Conservation (phyloP, 2,113 vertebrate species). For the Ciconia maguari region DNA sequence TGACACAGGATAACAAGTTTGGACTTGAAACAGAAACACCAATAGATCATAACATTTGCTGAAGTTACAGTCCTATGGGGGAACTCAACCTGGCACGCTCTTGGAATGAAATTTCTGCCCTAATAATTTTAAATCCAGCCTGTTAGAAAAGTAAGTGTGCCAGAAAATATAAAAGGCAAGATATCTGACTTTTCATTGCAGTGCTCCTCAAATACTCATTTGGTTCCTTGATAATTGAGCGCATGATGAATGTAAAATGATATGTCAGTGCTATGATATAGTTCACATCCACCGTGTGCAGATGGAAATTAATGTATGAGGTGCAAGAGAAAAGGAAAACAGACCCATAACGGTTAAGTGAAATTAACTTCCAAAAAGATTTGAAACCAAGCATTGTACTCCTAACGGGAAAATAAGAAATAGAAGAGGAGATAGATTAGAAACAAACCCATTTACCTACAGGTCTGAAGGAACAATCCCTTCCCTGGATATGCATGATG, state of each 20-base stretch:
- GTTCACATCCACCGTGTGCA: not conserved
- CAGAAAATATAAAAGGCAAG: constrained; percentile 30
- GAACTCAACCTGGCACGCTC: not conserved
- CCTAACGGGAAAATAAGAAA: not conserved
- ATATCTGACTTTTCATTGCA: not conserved
- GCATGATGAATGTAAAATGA: not conserved
- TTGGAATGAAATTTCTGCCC: constrained; percentile 27
- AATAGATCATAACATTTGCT: constrained; percentile 22
- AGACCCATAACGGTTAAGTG: not conserved
- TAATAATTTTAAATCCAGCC: constrained; percentile 30
- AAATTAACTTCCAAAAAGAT: not conserved
- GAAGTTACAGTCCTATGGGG: constrained; percentile 18
- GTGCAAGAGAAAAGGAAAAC: constrained; percentile 10
- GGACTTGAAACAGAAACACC: constrained; percentile 61
- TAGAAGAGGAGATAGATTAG: not conserved
- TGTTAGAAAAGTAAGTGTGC: not conserved
- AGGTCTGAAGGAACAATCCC: not conserved
- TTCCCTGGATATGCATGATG: not conserved
- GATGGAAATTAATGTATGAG: constrained; percentile 17
- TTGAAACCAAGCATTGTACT: not conserved
- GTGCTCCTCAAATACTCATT: not conserved
- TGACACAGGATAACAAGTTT: constrained; percentile 47
- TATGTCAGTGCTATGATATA: not conserved
- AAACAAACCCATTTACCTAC: not conserved
- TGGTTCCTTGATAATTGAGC: not conserved